Base-by-base conservation (phyloP, 2,888 invertebrate genomes). In the Lasioglossum leucozonium region DNA sequence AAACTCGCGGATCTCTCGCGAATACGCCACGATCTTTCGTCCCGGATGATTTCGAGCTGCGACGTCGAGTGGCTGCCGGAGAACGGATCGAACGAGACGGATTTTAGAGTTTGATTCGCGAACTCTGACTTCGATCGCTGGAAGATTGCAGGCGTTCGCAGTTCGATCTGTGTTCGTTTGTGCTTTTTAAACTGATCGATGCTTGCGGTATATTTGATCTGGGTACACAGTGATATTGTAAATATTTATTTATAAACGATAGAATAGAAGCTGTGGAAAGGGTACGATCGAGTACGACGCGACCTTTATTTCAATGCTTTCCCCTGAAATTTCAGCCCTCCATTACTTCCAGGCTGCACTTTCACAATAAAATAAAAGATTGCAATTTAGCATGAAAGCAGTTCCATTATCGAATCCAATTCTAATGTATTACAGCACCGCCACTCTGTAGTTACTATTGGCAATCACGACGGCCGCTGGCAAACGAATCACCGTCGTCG, bases 401-500 rank as follows among this genome's bases (percentile, higher is more conserved):
- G 81, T 81, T 85, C 47, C 69, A 85, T 86, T 87, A 83, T 87
- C 75, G 75, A 58, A 40, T 71, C 72, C 79, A 79, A 82, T 77
- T 77, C 74, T 81, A 67, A 85, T 72, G 67, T 85, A 72, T 74
- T 78, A 78, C 67, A 75, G 40, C 58, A 69, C 77, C 72, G 65
- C 76, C 34, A 77, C 22, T 75, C 71, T 8, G 30, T 62, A 44
- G 67, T 44, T 75, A 34, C 71, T 13, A 79, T 81, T 77, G 72
- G 82, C 74, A 73, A 82, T 83, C 75, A 72, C 44, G 37, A 30
- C 78, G 26, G 37, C 37, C 58, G 85, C 77, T 30, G 79, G 11
- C 62, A 78, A 79, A 81, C 78, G 74, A 84, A 87, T 88, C 82
- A 85, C 77, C 76, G 82, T 81, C 76, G 82, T 81, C 62, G 82